phyloP scores from a whole-genome alignment of 2,113 vertebrate species.

The Macaca fascicularis region T2T-MFA8v1.1 NC_088375.1:213720001-213720500 shows the following conservation, averaged over 20 bases:
- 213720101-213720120: neutral
- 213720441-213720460: accelerated
- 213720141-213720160: neutral
- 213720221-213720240: neutral
- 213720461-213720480: neutral
- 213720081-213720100: neutral
- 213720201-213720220: neutral
- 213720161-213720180: accelerated
- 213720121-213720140: neutral
- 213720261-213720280: neutral
- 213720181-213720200: neutral
- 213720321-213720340: neutral
- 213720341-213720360: neutral
- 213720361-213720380: neutral
- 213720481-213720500: neutral
- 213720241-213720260: neutral
- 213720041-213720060: neutral
- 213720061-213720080: neutral
- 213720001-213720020: neutral
- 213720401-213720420: neutral
- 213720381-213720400: neutral
- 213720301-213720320: too few species aligned
- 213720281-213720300: accelerated
- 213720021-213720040: neutral
- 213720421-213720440: accelerated